Conservation (phyloP, 2,113 vertebrate species). For the Tamias sibiricus region DNA sequence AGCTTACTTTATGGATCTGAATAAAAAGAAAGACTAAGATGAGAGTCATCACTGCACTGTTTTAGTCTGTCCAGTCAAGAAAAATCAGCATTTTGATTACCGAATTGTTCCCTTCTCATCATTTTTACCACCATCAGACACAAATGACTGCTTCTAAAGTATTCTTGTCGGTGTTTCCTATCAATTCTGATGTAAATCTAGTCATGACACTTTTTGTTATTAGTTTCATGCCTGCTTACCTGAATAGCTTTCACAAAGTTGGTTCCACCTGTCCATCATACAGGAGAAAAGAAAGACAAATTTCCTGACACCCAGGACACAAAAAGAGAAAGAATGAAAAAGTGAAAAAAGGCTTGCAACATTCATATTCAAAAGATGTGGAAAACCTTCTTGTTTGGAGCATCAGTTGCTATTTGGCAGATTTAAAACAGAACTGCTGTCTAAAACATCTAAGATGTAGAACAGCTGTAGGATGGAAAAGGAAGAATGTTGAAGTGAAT, state of each 20-base stretch:
- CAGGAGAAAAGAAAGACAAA: slow-evolving; percentile 32
- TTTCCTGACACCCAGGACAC: neutral
- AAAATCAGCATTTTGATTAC: slow-evolving; percentile 67
- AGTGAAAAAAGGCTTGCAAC: neutral
- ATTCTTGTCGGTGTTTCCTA: slow-evolving; percentile 30
- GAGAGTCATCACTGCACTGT: neutral
- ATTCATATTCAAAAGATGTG: neutral
- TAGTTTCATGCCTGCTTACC: neutral
- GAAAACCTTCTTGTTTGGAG: neutral
- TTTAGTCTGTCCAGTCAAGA: slow-evolving; percentile 61
- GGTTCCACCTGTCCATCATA: slow-evolving; percentile 49
- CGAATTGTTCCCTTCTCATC: slow-evolving; percentile 63
- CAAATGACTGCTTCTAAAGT: slow-evolving; percentile 53
- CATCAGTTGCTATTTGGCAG: slow-evolving; percentile 11
- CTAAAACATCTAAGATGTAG: neutral
- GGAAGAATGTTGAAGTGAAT: neutral
- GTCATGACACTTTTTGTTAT: neutral
- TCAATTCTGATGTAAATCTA: slow-evolving; percentile 62
- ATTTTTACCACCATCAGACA: slow-evolving; percentile 43
- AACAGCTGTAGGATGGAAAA: neutral
- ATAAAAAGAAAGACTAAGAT: neutral
- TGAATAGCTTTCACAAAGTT: slow-evolving; percentile 59
- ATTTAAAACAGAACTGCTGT: neutral
- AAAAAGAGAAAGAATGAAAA: neutral
- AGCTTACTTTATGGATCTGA: neutral